phyloP scores from a whole-genome alignment of 2,113 vertebrate species.

The Catagonus wagneri region DNA sequence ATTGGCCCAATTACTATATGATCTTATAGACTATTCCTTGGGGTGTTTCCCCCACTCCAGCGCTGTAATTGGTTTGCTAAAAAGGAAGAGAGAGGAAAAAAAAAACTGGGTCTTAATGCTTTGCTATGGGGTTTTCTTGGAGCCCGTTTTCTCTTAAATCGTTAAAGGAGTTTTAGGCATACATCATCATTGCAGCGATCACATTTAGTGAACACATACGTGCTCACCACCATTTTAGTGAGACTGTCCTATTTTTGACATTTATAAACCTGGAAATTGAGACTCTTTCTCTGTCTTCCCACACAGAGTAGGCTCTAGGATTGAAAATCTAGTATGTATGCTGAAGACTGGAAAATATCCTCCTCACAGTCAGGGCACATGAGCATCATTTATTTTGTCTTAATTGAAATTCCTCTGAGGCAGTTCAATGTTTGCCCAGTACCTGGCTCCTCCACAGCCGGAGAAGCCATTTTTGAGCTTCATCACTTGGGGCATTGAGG shows the following conservation, averaged over 20 bases:
- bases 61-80: constrained; percentile 73
- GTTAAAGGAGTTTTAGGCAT: constrained; percentile 61
- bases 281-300: constrained; percentile 52
- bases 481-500: neutral
- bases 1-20: constrained; percentile 76
- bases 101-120: constrained; percentile 25
- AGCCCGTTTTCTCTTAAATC: constrained; percentile 55
- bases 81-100: neutral
- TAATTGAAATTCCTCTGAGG: neutral
- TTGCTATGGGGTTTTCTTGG: constrained; percentile 2
- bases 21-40: constrained; percentile 71
- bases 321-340: constrained; percentile 31
- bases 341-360: constrained; percentile 14
- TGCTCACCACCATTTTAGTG: constrained; percentile 54
- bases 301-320: neutral
- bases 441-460: neutral
- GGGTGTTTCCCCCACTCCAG: constrained; percentile 59
- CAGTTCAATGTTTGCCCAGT: neutral
- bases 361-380: neutral
- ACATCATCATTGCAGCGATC: constrained; percentile 46
- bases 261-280: constrained; percentile 65
- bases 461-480: neutral
- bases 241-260: constrained; percentile 41
- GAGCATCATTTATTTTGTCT: constrained; percentile 12
- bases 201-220: constrained; percentile 65